Conservation (phyloP, 1,140 invertebrate species). For the Metopolophium dirhodum region DNA sequence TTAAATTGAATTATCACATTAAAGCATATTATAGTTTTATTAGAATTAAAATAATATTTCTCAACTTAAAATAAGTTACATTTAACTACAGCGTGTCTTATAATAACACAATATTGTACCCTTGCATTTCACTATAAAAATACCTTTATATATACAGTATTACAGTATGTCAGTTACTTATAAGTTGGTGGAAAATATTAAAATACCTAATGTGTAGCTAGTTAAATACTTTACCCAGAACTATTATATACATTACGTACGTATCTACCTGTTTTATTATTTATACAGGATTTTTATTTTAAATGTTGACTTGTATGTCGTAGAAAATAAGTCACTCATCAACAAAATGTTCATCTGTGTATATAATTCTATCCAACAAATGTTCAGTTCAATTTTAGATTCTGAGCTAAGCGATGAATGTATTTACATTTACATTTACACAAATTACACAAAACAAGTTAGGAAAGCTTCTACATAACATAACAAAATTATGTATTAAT, state of each 20-base stretch:
- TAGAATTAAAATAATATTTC: not conserved
- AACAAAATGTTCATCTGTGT: not conserved
- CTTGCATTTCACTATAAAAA: not conserved
- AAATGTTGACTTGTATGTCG: not conserved
- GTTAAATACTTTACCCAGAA: not conserved
- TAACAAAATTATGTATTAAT: not conserved
- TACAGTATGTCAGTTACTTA: not conserved
- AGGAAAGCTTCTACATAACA: not conserved
- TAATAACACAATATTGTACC: not conserved
- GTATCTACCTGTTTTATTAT: not conserved
- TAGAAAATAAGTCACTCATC: too few species aligned
- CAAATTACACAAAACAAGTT: not conserved
- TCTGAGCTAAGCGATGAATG: too few species aligned
- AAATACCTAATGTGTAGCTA: not conserved
- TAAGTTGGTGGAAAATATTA: not conserved
- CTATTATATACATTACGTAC: not conserved
- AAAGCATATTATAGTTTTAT: not conserved
- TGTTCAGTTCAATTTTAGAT: not conserved
- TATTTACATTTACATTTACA: not conserved
- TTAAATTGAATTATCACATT: not conserved
- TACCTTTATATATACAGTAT: not conserved
- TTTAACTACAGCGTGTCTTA: not conserved
- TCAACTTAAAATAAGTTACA: not conserved
- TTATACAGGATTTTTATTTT: not conserved
- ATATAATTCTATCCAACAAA: not conserved